phyloP scores from a whole-genome alignment of 2,888 invertebrate genomes.

The Scaptomyza tumidula region DNA sequence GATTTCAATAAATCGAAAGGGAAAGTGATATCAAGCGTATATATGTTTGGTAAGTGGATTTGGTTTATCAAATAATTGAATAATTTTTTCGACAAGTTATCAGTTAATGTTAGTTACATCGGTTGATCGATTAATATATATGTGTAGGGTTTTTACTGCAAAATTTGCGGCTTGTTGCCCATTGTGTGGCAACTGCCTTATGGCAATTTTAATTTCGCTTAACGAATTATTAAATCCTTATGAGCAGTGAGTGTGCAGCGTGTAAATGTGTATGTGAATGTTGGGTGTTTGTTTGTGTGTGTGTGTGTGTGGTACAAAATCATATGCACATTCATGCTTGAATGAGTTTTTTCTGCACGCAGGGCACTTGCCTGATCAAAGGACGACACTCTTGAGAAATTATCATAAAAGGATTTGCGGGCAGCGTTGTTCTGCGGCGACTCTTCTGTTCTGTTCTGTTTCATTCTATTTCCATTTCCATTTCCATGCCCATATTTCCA shows the following conservation, averaged over 20 bases:
- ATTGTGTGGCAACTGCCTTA: slow-evolving; percentile 42
- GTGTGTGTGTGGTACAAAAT: slow-evolving; percentile 73
- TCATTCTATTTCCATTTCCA: slow-evolving; percentile 7
- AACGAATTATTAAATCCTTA: slow-evolving; percentile 80
- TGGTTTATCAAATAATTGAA: too few species aligned
- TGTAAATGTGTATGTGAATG: slow-evolving; percentile 12
- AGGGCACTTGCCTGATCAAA: slow-evolving; percentile 82
- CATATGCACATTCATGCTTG: slow-evolving; percentile 82
- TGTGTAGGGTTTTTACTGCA: slow-evolving; percentile 8
- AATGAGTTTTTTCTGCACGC: slow-evolving; percentile 78
- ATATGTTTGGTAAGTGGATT: neutral
- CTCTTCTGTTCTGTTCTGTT: slow-evolving; percentile 5
- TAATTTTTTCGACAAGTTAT: too few species aligned
- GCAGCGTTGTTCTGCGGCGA: slow-evolving; percentile 31
- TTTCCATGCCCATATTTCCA: slow-evolving; percentile 28
- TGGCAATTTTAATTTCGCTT: slow-evolving; percentile 80
- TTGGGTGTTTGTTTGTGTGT: slow-evolving; percentile 23
- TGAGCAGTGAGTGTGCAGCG: slow-evolving; percentile 34
- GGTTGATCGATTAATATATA: too few species aligned
- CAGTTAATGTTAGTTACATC: too few species aligned
- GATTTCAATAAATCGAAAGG: neutral
- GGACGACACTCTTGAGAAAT: slow-evolving; percentile 84
- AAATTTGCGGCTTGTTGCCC: slow-evolving; percentile 21
- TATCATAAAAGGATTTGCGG: slow-evolving; percentile 83
- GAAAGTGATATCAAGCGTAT: neutral